Conservation (phyloP, 2,113 vertebrate species). For the Oncorhynchus mykiss region DNA sequence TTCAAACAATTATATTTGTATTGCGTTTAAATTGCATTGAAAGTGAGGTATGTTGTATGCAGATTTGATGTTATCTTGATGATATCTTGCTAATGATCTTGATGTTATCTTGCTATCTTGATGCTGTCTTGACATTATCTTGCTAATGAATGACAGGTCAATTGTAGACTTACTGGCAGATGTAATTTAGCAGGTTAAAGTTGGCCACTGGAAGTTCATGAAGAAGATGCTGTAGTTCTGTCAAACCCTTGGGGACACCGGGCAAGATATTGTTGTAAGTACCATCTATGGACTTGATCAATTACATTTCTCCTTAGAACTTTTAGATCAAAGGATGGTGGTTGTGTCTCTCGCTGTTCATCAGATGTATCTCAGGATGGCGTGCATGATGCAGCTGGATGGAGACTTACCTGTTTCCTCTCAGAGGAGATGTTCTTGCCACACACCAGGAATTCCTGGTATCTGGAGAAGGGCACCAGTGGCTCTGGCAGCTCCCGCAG, state of each 20-base stretch:
- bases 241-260: slow-evolving; percentile 57
- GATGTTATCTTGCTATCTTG: too few species aligned
- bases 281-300: background rate
- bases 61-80: too few species aligned
- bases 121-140: too few species aligned
- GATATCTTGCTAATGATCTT: too few species aligned
- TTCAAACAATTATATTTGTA: too few species aligned
- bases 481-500: slow-evolving; percentile 79
- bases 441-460: slow-evolving; percentile 74
- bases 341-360: background rate
- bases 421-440: slow-evolving; percentile 58
- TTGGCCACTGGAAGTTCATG: slow-evolving; percentile 74
- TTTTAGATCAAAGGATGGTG: background rate
- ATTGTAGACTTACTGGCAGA: slow-evolving; percentile 69
- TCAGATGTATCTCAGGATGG: background rate
- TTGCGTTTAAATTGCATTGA: too few species aligned
- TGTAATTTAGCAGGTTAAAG: slow-evolving; percentile 76
- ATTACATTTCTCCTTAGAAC: background rate
- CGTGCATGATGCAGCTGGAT: background rate
- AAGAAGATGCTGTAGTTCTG: slow-evolving; percentile 68
- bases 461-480: slow-evolving; percentile 71
- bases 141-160: too few species aligned
- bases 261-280: background rate
- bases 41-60: too few species aligned
- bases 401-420: slow-evolving; percentile 57